Base-by-base conservation (phyloP, 2,888 invertebrate genomes). In the Meganola albula region DNA sequence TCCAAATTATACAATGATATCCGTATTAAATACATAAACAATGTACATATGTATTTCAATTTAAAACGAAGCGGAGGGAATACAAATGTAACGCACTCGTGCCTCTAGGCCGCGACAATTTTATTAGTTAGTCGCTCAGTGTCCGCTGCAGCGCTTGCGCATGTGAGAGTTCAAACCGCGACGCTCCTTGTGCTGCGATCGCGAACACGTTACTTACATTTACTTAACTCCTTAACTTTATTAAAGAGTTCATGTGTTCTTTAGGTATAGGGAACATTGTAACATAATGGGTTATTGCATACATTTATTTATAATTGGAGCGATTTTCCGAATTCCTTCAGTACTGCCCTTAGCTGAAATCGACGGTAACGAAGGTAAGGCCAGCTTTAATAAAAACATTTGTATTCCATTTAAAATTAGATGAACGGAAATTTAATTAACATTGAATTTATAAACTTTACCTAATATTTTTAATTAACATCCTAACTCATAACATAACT, bases 291-390 rank as follows among this genome's bases (percentile, higher is more conserved):
- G 63, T 61, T 63, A 55, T 39, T 56, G 50, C 40, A 54, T 45
- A 28, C 56, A 58, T 64, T 63, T 82, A 36, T 63, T 77, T 48
- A 38, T 78, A 32, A 58, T 78, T 60, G 74, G 76, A 61, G 56
- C 82, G 31, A 58, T 80, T 63, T 74, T 76, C 46, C 63, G 66
- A 63, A 64, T 76, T 46, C 54, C 71, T 40, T 67, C 65, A 43
- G 82, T 79, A 61, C 74, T 74, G 27, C 75, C 79, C 36, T 64
- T 74, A 37, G 63, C 73, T 58, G 78, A 80, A 67, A 71, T 76
- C 53, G 78, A 74, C 40, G 56, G 63, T 25, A 77, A 77, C 48
- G 80, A 85, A 57, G 84, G 84, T 85, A 53, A 74, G 78, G 43
- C 42, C 16, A n/a, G n/a, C n/a, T n/a, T n/a, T n/a, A n/a, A n/a